Conservation (phyloP, 2,888 invertebrate species). For the Stenotaenia linearis region DNA sequence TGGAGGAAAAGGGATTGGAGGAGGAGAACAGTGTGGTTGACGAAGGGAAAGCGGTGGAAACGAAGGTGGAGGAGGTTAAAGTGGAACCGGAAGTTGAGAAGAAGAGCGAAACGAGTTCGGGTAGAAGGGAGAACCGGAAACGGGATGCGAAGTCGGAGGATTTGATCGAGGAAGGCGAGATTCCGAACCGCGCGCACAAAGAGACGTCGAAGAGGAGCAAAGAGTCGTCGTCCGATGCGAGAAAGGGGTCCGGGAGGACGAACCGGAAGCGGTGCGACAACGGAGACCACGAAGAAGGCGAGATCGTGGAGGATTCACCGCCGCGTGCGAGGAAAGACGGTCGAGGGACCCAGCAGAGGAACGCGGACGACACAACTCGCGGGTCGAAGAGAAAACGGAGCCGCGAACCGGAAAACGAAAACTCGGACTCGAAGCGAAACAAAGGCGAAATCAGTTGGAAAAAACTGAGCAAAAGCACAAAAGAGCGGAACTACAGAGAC, state of each 20-base stretch:
- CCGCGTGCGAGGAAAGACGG: not conserved
- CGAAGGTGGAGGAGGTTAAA: not conserved
- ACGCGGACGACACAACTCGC: not conserved
- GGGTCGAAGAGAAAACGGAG: not conserved
- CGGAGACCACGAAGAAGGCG: slow-evolving; percentile 54
- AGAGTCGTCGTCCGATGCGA: not conserved
- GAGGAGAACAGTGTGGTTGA: not conserved
- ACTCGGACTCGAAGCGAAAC: not conserved
- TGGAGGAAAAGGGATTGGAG: too few species aligned
- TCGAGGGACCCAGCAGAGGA: not conserved
- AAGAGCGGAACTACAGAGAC: slow-evolving; percentile 67
- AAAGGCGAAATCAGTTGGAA: slow-evolving; percentile 57
- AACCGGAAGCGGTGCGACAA: slow-evolving; percentile 27
- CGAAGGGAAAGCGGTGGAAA: too few species aligned
- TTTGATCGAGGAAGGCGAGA: slow-evolving; percentile 36
- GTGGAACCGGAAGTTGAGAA: not conserved
- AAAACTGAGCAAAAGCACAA: slow-evolving; percentile 69
- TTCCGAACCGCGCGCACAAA: slow-evolving; percentile 10
- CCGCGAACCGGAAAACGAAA: not conserved
- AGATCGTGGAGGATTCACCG: slow-evolving; percentile 53
- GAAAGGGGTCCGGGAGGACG: not conserved
- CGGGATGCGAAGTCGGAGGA: not conserved
- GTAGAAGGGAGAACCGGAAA: not conserved
- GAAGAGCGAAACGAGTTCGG: not conserved
- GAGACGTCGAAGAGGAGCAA: not conserved